Conservation (phyloP, 1,140 invertebrate species). For the Cydia fagiglandana region DNA sequence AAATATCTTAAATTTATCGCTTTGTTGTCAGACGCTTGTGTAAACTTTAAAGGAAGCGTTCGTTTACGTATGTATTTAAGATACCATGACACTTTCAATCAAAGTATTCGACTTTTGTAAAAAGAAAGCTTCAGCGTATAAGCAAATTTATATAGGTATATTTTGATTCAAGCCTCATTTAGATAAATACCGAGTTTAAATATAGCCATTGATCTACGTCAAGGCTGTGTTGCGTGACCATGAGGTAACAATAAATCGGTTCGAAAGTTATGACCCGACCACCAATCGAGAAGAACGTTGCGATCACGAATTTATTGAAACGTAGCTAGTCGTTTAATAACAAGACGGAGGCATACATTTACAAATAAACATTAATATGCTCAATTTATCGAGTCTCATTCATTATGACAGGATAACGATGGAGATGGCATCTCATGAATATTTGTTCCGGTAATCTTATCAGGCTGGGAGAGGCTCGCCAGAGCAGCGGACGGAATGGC, state of each 20-base stretch:
- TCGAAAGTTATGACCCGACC: constrained; percentile 30
- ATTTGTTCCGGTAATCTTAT: too few relatives aligned
- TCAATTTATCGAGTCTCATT: too few relatives aligned
- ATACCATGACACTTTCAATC: too few relatives aligned
- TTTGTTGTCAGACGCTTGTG: not conserved
- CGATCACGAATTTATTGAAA: constrained; percentile 17
- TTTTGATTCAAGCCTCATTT: not conserved
- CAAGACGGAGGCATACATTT: constrained; percentile 26
- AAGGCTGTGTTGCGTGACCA: constrained; percentile 30
- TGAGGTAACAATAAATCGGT: constrained; percentile 32
- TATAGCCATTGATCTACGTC: constrained; percentile 13
- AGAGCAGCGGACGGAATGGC: too few relatives aligned
- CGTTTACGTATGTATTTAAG: too few relatives aligned
- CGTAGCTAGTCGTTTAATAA: constrained; percentile 9
- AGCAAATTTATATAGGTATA: not conserved
- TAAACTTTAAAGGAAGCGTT: not conserved
- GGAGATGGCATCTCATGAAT: too few relatives aligned
- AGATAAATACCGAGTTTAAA: constrained; percentile 14
- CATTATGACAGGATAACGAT: too few relatives aligned
- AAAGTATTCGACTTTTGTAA: too few relatives aligned
- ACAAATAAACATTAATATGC: constrained; percentile 34
- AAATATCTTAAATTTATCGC: not conserved
- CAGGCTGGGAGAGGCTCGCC: too few relatives aligned
- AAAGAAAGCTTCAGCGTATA: not conserved
- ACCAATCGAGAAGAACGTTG: not conserved